A percentile compares a stretch with the other conserved stretches of the same genome.
Conservation (phyloP, 2,797 vertebrate genomes). For the Novumbra hubbsi region DNA sequence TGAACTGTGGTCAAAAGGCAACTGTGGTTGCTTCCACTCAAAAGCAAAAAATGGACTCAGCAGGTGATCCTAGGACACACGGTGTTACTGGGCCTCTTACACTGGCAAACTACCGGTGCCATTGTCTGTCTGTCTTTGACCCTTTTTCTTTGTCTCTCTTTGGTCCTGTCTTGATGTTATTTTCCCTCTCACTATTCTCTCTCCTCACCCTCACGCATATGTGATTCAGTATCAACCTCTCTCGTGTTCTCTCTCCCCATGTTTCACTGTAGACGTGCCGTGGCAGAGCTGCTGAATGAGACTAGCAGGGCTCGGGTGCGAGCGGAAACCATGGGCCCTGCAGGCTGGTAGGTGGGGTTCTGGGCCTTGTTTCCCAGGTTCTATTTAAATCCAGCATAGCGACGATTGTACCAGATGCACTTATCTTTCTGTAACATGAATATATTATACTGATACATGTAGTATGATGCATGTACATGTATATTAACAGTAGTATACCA, state of each 20-base stretch:
- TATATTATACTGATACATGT: no score
- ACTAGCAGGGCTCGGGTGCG: constrained; percentile 89
- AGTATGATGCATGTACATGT: no score
- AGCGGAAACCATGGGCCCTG: constrained; percentile 96
- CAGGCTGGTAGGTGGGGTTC: constrained; percentile 86
- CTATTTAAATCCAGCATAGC: no score
- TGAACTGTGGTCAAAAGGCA: neutral
- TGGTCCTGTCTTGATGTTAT: neutral
- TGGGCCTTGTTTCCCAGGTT: no score
- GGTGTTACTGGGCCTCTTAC: constrained; percentile 8
- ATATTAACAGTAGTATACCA: no score
- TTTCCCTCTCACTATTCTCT: constrained; percentile 5
- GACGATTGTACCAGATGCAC: no score
- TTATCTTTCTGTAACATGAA: no score
- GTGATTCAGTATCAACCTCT: neutral
- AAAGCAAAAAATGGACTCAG: constrained; percentile 44
- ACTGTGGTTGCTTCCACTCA: constrained; percentile 17
- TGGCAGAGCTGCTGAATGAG: constrained; percentile 95
- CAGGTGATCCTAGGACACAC: constrained; percentile 56
- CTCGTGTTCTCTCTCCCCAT: neutral
- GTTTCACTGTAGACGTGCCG: constrained; percentile 79
- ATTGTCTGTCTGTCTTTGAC: neutral
- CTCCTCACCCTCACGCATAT: neutral
- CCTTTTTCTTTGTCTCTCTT: constrained; percentile 20
- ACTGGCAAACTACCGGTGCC: neutral